phyloP scores from a whole-genome alignment of 2,888 invertebrate genomes.

The Athrips mouffetella region DNA sequence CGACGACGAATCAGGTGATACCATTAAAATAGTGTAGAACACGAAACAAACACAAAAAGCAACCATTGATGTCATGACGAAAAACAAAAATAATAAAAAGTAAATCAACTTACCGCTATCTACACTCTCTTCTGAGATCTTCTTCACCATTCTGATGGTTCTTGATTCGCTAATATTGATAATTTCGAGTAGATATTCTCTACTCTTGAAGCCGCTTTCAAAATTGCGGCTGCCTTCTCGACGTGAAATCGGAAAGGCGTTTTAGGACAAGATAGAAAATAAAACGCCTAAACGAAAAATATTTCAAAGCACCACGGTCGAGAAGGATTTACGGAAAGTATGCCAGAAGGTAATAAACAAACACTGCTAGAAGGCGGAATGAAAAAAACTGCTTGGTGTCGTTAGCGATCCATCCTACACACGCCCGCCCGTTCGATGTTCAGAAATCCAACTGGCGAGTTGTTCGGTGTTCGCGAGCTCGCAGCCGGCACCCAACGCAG shows the following conservation, averaged over 20 bases:
- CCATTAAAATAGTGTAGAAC: not conserved
- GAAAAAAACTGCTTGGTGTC: conserved; percentile 80
- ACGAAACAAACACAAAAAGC: conserved; percentile 9
- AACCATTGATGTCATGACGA: conserved; percentile 5
- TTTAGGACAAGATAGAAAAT: conserved; percentile 53
- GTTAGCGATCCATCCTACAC: conserved; percentile 76
- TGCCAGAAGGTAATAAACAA: conserved; percentile 74
- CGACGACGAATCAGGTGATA: conserved; percentile 23
- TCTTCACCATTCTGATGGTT: conserved; percentile 74
- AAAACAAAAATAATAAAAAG: conserved; percentile 16
- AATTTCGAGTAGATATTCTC: conserved; percentile 67
- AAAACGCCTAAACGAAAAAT: conserved; percentile 55
- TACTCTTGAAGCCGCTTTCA: conserved; percentile 77
- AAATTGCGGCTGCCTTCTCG: conserved; percentile 75
- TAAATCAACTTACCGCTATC: conserved; percentile 67
- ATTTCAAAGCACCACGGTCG: conserved; percentile 65
- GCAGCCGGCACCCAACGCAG: conserved; percentile 48
- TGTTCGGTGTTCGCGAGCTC: conserved; percentile 34
- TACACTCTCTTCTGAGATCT: conserved; percentile 77
- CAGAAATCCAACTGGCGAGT: conserved; percentile 74
- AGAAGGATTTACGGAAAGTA: conserved; percentile 71
- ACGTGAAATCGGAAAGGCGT: conserved; percentile 74
- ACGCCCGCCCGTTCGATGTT: conserved; percentile 78
- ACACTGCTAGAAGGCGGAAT: conserved; percentile 78
- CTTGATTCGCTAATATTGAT: conserved; percentile 63